Percentiles rank a stretch among this genome's conserved stretches.
phyloP scores from a whole-genome alignment of 2,888 invertebrate species.

The Atrina japonica region DNA sequence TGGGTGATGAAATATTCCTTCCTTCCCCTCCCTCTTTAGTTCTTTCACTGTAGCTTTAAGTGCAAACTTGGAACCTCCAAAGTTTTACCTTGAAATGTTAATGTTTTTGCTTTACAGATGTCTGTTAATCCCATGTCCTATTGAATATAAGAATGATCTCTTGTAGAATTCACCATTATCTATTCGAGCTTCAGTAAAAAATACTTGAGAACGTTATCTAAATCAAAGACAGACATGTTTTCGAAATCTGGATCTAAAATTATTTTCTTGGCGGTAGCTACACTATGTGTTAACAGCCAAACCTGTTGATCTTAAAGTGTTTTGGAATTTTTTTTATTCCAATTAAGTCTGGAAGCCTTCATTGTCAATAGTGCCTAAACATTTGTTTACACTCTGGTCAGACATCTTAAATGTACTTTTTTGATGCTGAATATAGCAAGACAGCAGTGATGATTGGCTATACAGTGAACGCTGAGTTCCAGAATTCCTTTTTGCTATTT shows the following conservation, averaged over 20 bases:
- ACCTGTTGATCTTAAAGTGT: slow-evolving; percentile 8
- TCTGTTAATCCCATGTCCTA: slow-evolving; percentile 12
- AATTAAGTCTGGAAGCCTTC: not conserved
- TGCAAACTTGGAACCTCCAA: slow-evolving; percentile 11
- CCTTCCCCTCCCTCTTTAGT: slow-evolving; percentile 11
- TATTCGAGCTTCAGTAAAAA: slow-evolving; percentile 8
- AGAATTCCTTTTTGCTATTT: no score
- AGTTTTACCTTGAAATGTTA: slow-evolving; percentile 21
- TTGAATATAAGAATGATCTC: not conserved
- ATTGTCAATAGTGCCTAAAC: not conserved
- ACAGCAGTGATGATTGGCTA: no score
- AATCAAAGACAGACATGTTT: not conserved
- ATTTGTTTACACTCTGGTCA: no score
- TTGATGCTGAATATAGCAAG: no score
- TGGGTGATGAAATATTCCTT: slow-evolving; percentile 7
- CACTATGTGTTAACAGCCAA: slow-evolving; percentile 18
- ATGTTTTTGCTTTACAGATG: not conserved
- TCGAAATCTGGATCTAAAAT: slow-evolving; percentile 11
- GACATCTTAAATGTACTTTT: no score
- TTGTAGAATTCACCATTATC: slow-evolving; percentile 14
- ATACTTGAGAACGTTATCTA: slow-evolving; percentile 19
- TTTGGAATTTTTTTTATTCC: slow-evolving; percentile 6
- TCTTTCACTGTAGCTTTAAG: no score
- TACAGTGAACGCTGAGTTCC: no score
- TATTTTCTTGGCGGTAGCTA: slow-evolving; percentile 2